A percentile compares a stretch with the other conserved stretches of the same genome.
Evolutionary conservation across 2,797 vertebrate species (phyloP).

Genomic region (Gadopsis bispinosus): DNA sequence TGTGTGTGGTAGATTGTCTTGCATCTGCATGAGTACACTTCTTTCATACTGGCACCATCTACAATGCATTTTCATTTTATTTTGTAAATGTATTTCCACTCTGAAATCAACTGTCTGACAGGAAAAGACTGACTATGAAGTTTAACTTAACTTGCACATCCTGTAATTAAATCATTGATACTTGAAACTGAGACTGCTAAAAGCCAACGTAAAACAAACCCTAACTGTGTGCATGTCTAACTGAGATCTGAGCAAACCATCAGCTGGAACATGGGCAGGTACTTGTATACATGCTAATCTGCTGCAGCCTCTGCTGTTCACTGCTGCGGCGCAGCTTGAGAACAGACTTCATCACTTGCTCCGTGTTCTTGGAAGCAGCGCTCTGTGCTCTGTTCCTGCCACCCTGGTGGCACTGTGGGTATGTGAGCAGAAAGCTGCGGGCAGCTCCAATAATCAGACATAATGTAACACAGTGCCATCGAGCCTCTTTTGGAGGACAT

Average conservation of each 20-base stretch:
- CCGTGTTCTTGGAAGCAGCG: slow-evolving; percentile 25
- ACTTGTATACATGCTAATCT: slow-evolving; percentile 39
- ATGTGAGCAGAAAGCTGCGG: slow-evolving; percentile 21
- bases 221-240: neutral
- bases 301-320: slow-evolving; percentile 37
- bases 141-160: neutral
- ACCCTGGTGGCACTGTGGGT: slow-evolving; percentile 12
- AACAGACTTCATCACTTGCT: slow-evolving; percentile 33
- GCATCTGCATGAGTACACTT: neutral
- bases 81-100: neutral
- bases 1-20: neutral
- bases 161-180: neutral
- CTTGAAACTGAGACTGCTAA: neutral
- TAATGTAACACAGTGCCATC: neutral
- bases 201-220: neutral
- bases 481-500: neutral
- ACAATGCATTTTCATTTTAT: neutral
- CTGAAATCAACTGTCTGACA: slow-evolving; percentile 1
- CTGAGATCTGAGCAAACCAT: slow-evolving; percentile 10
- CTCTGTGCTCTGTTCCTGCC: slow-evolving; percentile 22
- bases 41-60: neutral
- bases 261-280: slow-evolving; percentile 31
- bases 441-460: slow-evolving; percentile 10
- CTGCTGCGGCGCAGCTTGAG: slow-evolving; percentile 37
- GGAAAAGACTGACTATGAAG: neutral